Conservation (phyloP, 2,888 invertebrate species). For the Caenorhabditis sulstoni region DNA sequence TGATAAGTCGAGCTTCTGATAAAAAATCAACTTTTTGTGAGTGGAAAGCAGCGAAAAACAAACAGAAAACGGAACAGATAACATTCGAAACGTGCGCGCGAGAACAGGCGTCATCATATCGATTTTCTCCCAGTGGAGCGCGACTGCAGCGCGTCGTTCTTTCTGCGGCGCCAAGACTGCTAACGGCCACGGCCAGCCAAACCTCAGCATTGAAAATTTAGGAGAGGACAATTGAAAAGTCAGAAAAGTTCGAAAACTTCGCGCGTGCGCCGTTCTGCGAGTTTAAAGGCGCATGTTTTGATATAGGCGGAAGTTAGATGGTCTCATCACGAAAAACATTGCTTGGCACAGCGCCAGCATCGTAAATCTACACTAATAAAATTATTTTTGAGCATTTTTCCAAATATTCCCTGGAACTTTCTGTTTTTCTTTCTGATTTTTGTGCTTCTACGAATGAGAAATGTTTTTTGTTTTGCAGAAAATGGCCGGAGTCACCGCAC, state of each 20-base stretch:
- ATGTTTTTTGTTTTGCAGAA: background rate
- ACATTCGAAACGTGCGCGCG: slow-evolving; percentile 1
- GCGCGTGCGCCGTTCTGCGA: background rate
- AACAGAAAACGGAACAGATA: background rate
- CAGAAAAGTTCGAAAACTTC: background rate
- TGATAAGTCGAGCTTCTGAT: too few relatives aligned
- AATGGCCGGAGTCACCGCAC: slow-evolving; percentile 54
- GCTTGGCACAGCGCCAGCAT: slow-evolving; percentile 27
- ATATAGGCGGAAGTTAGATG: slow-evolving; percentile 8
- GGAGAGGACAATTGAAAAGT: slow-evolving; percentile 9
- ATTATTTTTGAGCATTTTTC: background rate
- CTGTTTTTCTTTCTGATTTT: slow-evolving; percentile 3
- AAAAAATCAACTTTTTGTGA: too few relatives aligned
- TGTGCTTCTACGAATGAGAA: background rate
- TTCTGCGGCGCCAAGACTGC: too few relatives aligned
- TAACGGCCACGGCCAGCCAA: slow-evolving; percentile 12
- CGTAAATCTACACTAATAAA: slow-evolving; percentile 39
- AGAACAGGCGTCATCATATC: slow-evolving; percentile 38
- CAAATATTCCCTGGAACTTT: slow-evolving; percentile 14
- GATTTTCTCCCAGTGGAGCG: slow-evolving; percentile 33
- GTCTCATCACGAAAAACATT: slow-evolving; percentile 34
- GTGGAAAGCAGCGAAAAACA: too few relatives aligned
- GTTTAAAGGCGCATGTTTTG: slow-evolving; percentile 50
- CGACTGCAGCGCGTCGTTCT: background rate
- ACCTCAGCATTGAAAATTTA: background rate